Conservation (phyloP, 1,140 invertebrate genomes). For the Drosophila watanabei region DNA sequence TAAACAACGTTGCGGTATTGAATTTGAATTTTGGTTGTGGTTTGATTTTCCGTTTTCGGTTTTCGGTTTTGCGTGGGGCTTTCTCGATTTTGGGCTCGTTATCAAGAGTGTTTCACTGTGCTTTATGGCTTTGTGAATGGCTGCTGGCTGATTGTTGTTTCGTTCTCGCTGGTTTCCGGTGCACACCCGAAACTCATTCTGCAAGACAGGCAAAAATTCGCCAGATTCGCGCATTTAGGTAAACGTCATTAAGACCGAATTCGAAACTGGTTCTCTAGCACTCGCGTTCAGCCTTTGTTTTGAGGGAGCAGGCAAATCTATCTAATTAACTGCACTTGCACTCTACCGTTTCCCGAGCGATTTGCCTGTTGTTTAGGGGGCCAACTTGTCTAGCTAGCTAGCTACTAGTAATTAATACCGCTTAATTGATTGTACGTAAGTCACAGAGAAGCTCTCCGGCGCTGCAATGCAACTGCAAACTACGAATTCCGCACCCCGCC, state of each 20-base stretch:
- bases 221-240: constrained; percentile 31
- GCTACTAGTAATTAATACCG: constrained; percentile 34
- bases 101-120: constrained; percentile 33
- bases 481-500: constrained; percentile 47
- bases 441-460: constrained; percentile 21
- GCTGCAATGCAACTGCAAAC: constrained; percentile 34
- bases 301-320: constrained; percentile 53
- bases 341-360: constrained; percentile 29
- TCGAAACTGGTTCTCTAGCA: constrained; percentile 28
- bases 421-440: constrained; percentile 45
- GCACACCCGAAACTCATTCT: constrained; percentile 32
- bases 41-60: constrained; percentile 3
- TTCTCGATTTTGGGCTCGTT: constrained; percentile 14
- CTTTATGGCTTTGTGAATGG: constrained; percentile 45
- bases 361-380: constrained; percentile 33
- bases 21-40: constrained; percentile 15
- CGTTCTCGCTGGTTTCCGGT: constrained; percentile 34
- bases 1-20: constrained; percentile 30
- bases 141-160: constrained; percentile 33
- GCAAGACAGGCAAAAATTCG: constrained; percentile 28
- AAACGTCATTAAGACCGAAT: constrained; percentile 41
- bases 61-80: constrained; percentile 9
- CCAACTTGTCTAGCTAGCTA: constrained; percentile 33
- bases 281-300: constrained; percentile 47
- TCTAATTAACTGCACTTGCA: constrained; percentile 77